A percentile compares a stretch with the other conserved stretches of the same genome.
Evolutionary conservation across 2,113 vertebrate genomes (phyloP).

Genomic region (Henicopernis longicauda): DNA sequence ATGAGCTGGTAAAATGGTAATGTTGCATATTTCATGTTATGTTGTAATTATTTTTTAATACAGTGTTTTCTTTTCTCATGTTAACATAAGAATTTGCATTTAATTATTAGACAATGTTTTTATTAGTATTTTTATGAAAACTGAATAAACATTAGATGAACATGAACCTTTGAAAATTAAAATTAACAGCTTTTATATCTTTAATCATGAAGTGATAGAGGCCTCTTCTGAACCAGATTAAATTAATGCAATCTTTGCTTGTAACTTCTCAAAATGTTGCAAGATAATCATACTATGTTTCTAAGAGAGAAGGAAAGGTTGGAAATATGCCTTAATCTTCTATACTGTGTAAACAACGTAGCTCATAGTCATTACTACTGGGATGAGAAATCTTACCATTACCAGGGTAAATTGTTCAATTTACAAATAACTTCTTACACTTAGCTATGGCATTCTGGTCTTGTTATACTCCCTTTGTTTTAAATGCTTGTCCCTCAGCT

Average conservation of each 20-base stretch:
- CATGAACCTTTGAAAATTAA: not conserved
- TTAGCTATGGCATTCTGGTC: not conserved
- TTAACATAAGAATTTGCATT: not conserved
- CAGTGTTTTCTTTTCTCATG: not conserved
- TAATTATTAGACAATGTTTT: not conserved
- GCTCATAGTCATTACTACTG: not conserved
- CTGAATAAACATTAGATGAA: not conserved
- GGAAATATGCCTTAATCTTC: not conserved
- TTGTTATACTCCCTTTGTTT: not conserved
- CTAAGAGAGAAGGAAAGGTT: not conserved
- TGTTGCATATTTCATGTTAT: not conserved
- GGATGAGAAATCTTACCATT: not conserved
- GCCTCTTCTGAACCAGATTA: not conserved
- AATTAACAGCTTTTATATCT: not conserved
- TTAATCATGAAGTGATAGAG: not conserved
- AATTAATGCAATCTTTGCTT: not conserved
- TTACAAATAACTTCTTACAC: not conserved
- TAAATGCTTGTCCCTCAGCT: not conserved
- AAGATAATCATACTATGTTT: not conserved
- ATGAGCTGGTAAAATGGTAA: not conserved
- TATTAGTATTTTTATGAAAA: not conserved
- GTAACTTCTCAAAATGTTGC: not conserved
- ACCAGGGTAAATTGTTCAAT: not conserved
- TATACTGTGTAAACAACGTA: not conserved
- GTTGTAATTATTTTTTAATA: not conserved